Percentiles rank a stretch among this genome's conserved stretches.
Conservation (phyloP, 2,113 vertebrate species). For the Pedionomus torquatus region DNA sequence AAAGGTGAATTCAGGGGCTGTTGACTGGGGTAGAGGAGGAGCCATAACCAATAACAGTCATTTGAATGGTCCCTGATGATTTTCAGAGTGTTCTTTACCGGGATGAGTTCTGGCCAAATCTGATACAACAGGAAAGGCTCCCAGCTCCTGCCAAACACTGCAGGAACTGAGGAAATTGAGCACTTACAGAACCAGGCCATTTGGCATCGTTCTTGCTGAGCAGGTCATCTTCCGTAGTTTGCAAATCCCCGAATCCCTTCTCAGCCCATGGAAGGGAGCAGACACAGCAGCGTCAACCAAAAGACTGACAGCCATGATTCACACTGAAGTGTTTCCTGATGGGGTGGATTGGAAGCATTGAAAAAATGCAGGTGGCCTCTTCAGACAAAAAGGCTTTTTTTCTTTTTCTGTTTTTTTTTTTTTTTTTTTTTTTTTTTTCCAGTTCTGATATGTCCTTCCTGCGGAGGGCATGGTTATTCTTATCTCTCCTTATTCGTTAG, state of each 20-base stretch:
- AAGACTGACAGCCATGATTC: constrained; percentile 24
- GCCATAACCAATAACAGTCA: background rate
- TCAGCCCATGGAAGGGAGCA: background rate
- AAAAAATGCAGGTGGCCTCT: constrained; percentile 52
- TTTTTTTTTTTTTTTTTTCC: no score
- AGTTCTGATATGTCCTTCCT: background rate
- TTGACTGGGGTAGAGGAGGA: background rate
- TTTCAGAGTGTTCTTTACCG: background rate
- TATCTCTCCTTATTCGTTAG: background rate
- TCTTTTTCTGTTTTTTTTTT: fast-evolving
- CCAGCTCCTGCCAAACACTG: background rate
- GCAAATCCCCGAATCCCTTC: background rate
- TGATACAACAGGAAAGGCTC: background rate
- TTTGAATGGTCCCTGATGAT: background rate
- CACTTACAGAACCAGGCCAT: background rate
- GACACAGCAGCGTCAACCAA: background rate
- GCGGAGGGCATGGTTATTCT: background rate
- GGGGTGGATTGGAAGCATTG: background rate
- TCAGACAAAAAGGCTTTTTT: background rate
- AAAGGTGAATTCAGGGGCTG: background rate
- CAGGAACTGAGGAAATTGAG: background rate
- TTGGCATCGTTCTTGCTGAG: background rate
- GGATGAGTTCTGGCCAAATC: background rate
- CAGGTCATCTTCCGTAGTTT: background rate
- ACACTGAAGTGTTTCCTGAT: constrained; percentile 40